phyloP scores from a whole-genome alignment of 92 coral and sea anemone genomes.

The Bergia sp. region DNA sequence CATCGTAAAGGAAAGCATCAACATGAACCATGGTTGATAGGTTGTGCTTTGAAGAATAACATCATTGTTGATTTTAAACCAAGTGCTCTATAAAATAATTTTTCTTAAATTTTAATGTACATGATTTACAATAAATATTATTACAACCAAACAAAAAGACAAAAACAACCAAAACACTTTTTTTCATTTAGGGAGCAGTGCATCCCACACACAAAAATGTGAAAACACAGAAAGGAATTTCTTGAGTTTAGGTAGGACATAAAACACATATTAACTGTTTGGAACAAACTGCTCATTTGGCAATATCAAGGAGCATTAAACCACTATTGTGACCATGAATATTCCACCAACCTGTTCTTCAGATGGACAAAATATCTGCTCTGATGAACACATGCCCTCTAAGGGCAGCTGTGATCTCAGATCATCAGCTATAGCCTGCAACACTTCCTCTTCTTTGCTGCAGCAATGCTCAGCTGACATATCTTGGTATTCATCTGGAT shows the following conservation, averaged over 20 bases:
- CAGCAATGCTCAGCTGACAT: background rate
- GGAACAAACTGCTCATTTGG: background rate
- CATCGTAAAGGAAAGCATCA: constrained; percentile 83
- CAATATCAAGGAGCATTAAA: background rate
- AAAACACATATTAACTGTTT: background rate
- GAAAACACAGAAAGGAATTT: too few species aligned
- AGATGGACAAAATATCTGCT: constrained; percentile 57
- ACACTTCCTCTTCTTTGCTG: constrained; percentile 51
- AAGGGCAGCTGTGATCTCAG: constrained; percentile 66
- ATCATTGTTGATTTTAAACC: too few species aligned
- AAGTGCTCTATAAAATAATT: too few species aligned
- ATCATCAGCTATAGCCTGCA: constrained; percentile 66
- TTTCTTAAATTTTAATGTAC: too few species aligned
- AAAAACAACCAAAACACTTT: too few species aligned
- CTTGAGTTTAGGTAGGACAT: too few species aligned
- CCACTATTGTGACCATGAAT: background rate
- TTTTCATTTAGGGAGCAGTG: background rate
- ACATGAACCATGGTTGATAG: constrained; percentile 70
- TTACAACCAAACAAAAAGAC: background rate
- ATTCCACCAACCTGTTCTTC: constrained; percentile 23
- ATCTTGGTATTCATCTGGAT: constrained; percentile 8
- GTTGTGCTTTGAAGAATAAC: constrained; percentile 49
- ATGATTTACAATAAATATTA: too few species aligned
- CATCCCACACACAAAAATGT: background rate
- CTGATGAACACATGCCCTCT: constrained; percentile 57